A percentile compares a stretch with the other conserved stretches of the same genome.
Evolutionary conservation across 2,888 invertebrate species (phyloP).

Genomic region (Hypomecis atomaria): DNA sequence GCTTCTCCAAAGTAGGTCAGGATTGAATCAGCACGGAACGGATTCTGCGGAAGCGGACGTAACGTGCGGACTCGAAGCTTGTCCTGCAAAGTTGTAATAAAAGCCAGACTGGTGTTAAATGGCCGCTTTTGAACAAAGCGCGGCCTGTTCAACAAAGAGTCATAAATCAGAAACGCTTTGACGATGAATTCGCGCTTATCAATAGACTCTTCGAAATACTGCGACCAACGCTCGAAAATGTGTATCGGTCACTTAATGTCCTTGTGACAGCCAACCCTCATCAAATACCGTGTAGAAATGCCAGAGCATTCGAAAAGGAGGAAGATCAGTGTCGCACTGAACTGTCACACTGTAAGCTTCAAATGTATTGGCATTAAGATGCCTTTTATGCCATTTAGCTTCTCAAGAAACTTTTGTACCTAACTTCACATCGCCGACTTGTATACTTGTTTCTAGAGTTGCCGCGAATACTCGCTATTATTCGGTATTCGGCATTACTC

Average conservation of each 20-base stretch:
- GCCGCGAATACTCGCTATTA: too few relatives aligned
- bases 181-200: conserved; percentile 25
- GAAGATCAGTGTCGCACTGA: conserved; percentile 20
- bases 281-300: conserved; percentile 26
- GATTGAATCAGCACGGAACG: conserved; percentile 48
- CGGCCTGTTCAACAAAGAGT: conserved; percentile 32
- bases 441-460: too few relatives aligned
- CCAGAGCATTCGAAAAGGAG: conserved; percentile 20
- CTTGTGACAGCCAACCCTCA: conserved; percentile 22
- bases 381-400: too few relatives aligned
- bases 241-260: conserved; percentile 14
- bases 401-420: too few relatives aligned
- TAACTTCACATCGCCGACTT: too few relatives aligned
- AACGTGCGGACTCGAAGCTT: conserved; percentile 41
- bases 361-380: conserved; percentile 21
- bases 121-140: conserved; percentile 29
- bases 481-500: too few relatives aligned
- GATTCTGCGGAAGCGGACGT: conserved; percentile 54
- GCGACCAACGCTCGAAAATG: neutral
- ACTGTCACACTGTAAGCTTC: conserved; percentile 9
- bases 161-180: conserved; percentile 30
- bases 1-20: conserved; percentile 41
- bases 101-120: conserved; percentile 45
- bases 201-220: conserved; percentile 15
- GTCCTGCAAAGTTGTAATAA: conserved; percentile 55